Conservation (phyloP, 2,113 vertebrate species). For the Loxodonta africana region DNA sequence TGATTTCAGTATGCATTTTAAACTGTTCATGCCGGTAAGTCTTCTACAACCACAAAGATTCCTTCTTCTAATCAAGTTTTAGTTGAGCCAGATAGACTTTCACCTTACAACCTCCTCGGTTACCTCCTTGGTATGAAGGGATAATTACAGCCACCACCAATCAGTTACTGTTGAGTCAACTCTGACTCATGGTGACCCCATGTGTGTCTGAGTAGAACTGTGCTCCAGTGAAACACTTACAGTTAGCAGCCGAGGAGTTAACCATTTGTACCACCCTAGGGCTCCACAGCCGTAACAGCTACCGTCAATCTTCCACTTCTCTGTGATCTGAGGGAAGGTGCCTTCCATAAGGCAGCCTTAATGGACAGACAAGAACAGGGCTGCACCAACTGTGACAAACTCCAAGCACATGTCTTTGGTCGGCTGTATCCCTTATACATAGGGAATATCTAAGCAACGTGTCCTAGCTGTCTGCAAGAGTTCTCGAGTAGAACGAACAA, state of each 20-base stretch:
- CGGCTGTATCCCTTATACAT: fast-evolving
- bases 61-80: background rate
- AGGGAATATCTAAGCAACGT: background rate
- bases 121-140: background rate
- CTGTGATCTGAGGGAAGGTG: background rate
- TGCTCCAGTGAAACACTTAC: too few relatives aligned
- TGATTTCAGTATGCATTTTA: background rate
- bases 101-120: background rate
- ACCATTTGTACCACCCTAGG: too few relatives aligned
- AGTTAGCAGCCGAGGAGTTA: too few relatives aligned
- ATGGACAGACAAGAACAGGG: background rate
- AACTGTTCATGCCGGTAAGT: background rate
- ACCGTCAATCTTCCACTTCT: background rate
- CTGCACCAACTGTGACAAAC: background rate
- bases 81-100: background rate
- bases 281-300: background rate
- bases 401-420: background rate
- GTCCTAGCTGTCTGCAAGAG: background rate
- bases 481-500: slow-evolving; percentile 49
- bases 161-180: too few relatives aligned
- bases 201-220: too few relatives aligned
- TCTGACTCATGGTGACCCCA: too few relatives aligned
- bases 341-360: background rate
- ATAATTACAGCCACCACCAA: background rate
- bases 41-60: background rate